These are phyloP conservation scores for Drosophila kikkawai DNA, from an alignment of 1,140 invertebrate genomes.

Conservation along the genomic window DNA sequence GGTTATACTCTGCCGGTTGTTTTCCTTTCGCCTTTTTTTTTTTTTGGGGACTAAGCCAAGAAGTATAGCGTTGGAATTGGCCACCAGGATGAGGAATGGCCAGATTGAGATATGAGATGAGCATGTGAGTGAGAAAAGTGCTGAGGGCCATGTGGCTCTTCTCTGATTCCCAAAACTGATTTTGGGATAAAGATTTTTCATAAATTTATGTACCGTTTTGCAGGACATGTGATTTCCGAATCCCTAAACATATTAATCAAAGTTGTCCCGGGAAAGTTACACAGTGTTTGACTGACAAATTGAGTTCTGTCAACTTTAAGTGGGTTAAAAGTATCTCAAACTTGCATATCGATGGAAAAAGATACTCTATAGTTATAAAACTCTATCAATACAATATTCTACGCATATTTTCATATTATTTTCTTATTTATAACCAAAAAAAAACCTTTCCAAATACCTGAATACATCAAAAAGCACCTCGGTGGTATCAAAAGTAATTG, in stretches of 20 bases:
- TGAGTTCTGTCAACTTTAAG: neutral
- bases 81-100: slow-evolving; percentile 55
- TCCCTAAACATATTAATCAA: neutral
- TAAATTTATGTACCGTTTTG: slow-evolving; percentile 2
- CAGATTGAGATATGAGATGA: slow-evolving; percentile 73
- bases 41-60: slow-evolving; percentile 51
- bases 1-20: slow-evolving; percentile 46
- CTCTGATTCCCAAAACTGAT: slow-evolving; percentile 33
- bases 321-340: neutral
- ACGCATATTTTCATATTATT: neutral
- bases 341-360: neutral
- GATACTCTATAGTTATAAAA: too few species aligned
- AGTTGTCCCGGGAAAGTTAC: neutral
- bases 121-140: slow-evolving; percentile 35
- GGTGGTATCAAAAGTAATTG: slow-evolving; percentile 26
- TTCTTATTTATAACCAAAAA: neutral
- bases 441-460: neutral
- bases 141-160: slow-evolving; percentile 7
- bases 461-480: neutral
- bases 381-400: neutral
- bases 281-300: neutral
- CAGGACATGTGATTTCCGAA: slow-evolving; percentile 10
- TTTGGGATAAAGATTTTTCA: slow-evolving; percentile 3
- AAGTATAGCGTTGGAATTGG: slow-evolving; percentile 58
- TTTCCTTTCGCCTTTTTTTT: slow-evolving; percentile 19